Percentiles rank a stretch among this genome's conserved stretches.
phyloP scores from a whole-genome alignment of 1,140 invertebrate species.

The Euwallacea fornicatus region DNA sequence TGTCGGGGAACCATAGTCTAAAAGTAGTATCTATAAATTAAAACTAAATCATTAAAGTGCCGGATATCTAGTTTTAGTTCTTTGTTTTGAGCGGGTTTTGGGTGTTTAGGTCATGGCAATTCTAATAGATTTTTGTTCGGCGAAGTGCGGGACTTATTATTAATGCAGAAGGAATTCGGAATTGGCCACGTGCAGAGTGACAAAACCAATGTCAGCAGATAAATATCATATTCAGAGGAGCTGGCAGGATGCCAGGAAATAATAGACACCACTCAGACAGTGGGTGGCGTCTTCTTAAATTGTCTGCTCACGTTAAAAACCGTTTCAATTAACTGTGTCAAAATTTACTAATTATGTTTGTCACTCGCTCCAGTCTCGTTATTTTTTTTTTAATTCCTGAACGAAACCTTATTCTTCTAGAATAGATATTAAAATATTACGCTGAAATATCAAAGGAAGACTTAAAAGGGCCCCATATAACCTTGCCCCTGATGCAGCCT shows the following conservation, averaged over 20 bases:
- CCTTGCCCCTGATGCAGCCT: conserved; percentile 12
- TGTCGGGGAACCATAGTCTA: conserved; percentile 30
- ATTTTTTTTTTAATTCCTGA: neutral
- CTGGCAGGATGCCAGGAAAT: conserved; percentile 24
- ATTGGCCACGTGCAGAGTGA: conserved; percentile 14
- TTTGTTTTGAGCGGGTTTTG: neutral
- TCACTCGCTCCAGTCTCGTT: conserved; percentile 5
- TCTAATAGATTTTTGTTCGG: no score
- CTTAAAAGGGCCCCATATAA: conserved; percentile 22
- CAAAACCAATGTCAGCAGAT: conserved; percentile 18
- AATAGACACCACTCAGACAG: conserved; percentile 29
- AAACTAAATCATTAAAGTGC: conserved; percentile 27
- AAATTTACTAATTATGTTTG: conserved; percentile 30
- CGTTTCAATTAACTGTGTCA: conserved; percentile 29
- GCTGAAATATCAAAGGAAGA: conserved; percentile 11
- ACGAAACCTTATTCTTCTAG: neutral
- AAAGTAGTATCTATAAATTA: conserved; percentile 29
- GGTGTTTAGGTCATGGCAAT: no score
- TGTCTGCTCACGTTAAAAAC: conserved; percentile 23
- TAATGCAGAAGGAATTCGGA: no score
- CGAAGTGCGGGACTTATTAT: no score
- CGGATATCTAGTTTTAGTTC: conserved; percentile 16
- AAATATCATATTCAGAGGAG: conserved; percentile 26
- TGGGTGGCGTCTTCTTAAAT: conserved; percentile 33
- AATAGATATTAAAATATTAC: conserved; percentile 11